These are phyloP conservation scores for Hypomecis atomaria DNA, from an alignment of 2,888 invertebrate genomes.

Conservation along the genomic window DNA sequence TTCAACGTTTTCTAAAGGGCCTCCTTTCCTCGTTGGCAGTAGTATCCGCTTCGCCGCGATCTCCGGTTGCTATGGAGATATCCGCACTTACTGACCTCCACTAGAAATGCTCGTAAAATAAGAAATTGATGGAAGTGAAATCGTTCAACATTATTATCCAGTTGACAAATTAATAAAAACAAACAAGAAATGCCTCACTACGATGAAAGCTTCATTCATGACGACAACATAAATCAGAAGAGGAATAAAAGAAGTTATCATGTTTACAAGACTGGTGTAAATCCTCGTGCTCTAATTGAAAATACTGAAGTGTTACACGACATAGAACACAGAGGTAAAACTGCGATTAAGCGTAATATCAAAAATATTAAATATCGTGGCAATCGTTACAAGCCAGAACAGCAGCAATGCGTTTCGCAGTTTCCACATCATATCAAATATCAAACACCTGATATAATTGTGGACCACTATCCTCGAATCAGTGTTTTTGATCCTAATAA, in stretches of 20 bases:
- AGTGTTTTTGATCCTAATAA: conserved; percentile 71
- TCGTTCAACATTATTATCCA: conserved; percentile 7
- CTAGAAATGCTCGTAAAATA: conserved; percentile 39
- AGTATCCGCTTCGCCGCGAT: conserved; percentile 54
- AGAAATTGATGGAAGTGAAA: conserved; percentile 17
- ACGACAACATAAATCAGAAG: conserved; percentile 78
- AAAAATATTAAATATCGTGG: conserved; percentile 73
- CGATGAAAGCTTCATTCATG: conserved; percentile 80
- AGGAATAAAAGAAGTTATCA: conserved; percentile 81
- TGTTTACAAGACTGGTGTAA: conserved; percentile 78
- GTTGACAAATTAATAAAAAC: conserved; percentile 3
- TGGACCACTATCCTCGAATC: conserved; percentile 71
- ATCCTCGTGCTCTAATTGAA: conserved; percentile 64
- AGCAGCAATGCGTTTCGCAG: conserved; percentile 49
- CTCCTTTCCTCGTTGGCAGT: conserved; percentile 64
- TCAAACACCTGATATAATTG: conserved; percentile 70
- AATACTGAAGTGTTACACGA: conserved; percentile 66
- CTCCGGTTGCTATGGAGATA: conserved; percentile 59
- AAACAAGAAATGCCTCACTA: conserved; percentile 74
- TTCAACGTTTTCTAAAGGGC: conserved; percentile 76
- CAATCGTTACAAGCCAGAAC: conserved; percentile 62
- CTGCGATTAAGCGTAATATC: conserved; percentile 75
- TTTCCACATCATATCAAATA: conserved; percentile 52
- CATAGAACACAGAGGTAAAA: conserved; percentile 72
- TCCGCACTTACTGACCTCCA: conserved; percentile 49